Conservation (phyloP, 2,797 vertebrate genomes). For the Notolepis coatsorum region DNA sequence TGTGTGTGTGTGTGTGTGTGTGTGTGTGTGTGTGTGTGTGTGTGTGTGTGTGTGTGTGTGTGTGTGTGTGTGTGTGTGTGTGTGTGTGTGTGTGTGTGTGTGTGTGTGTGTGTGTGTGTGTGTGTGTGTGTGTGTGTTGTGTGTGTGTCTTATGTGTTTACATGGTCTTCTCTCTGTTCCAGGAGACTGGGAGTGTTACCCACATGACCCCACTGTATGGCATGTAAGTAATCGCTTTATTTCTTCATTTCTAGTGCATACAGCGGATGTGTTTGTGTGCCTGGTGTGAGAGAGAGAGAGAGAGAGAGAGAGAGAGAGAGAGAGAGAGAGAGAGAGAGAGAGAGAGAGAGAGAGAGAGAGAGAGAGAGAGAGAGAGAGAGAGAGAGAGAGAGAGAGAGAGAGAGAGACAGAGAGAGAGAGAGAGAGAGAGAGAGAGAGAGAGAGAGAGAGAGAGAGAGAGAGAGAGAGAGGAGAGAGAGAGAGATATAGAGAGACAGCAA, state of each 20-base stretch:
- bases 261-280: background rate
- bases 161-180: constrained; percentile 62
- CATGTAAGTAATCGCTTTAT: constrained; percentile 84
- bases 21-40: background rate
- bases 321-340: background rate
- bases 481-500: no score
- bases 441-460: no score
- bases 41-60: background rate
- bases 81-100: constrained; percentile 5
- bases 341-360: background rate
- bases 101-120: constrained; percentile 1
- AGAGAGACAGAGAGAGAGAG: no score
- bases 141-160: background rate
- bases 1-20: background rate
- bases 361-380: no score
- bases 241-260: no score
- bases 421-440: no score
- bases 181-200: constrained; percentile 98
- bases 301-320: background rate
- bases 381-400: no score
- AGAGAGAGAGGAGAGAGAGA: no score
- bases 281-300: background rate
- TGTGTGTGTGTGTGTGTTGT: background rate
- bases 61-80: constrained; percentile 22
- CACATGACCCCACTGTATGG: constrained; percentile 95